Percentiles rank a stretch among this genome's conserved stretches.
These are phyloP conservation scores for Heteronetta atricapilla DNA, from an alignment of 2,113 vertebrate genomes.

Conservation along the genomic window DNA sequence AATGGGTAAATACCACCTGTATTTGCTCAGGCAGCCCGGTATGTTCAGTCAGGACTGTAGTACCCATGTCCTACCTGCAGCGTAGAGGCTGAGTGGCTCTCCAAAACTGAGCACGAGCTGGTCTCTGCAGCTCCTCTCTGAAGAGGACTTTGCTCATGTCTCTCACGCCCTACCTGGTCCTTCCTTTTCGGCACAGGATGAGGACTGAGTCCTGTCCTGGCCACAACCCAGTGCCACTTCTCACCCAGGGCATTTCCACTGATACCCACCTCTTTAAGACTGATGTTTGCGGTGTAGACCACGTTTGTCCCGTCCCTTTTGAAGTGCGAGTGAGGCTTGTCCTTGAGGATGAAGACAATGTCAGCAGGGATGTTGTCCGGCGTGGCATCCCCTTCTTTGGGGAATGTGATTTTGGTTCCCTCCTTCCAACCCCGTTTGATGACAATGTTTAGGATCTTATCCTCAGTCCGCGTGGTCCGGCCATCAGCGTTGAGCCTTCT, in stretches of 20 bases:
- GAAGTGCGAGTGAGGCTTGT: constrained; percentile 94
- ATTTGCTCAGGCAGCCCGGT: neutral
- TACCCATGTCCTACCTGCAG: accelerated
- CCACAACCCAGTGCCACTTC: neutral
- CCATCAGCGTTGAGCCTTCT: constrained; percentile 93
- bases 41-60: accelerated
- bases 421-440: constrained; percentile 99
- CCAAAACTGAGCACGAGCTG: neutral
- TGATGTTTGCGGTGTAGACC: constrained; percentile 91
- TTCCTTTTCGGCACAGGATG: accelerated
- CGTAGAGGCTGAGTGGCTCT: accelerated
- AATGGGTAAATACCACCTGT: neutral
- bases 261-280: constrained; percentile 91
- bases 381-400: constrained; percentile 95
- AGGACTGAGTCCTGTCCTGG: neutral
- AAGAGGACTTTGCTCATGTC: neutral
- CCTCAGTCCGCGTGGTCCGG: constrained; percentile 90
- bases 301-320: constrained; percentile 93
- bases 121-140: neutral
- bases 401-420: constrained; percentile 99
- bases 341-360: constrained; percentile 94
- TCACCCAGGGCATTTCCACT: neutral
- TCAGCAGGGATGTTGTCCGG: constrained; percentile 98
- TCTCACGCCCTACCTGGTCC: neutral
- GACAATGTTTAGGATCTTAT: constrained; percentile 98